Evolutionary conservation across 1,140 invertebrate genomes (phyloP), one percentile per base, ranked within the genome.

Genomic region (Cydia splendana): DNA sequence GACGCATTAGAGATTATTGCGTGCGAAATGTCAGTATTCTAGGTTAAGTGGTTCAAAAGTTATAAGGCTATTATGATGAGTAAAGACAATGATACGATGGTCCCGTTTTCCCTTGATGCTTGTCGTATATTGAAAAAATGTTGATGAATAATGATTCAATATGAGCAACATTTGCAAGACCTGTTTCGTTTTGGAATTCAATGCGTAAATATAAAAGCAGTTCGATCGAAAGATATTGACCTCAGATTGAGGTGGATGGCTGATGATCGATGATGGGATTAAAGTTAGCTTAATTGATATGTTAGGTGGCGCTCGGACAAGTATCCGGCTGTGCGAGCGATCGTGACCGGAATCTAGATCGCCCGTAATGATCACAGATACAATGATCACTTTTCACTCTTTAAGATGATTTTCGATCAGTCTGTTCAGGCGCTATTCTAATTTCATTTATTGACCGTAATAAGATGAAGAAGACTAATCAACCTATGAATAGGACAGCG

Each of bases 141-240:
- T 69, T 38, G 67, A 71, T 34, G 80, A 82, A 85, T 82, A 83
- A 82, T 79, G 78, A 80, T 82, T 80, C 73, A 81, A 80, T 74
- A 82, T 76, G 84, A 80, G 82, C 82, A 79, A 84, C 84, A 84
- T 87, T 82, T 76, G 79, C 78, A 62, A 67, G 90, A 91, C 88
- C 84, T 75, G 86, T 91, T 87, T 71, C 81, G 38, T 86, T 88
- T 86, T 87, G 88, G 45, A 90, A 88, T 88, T 88, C 85, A 85
- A 86, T 82, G 80, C 76, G 76, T 69, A 82, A 82, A 80, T 85
- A 85, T 84, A 84, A 79, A 85, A 78, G 79, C 81, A 71, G 53
- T 65, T 67, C 80, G 83, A 86, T 88, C 82, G 82, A 88, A 88
- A 91, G 88, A 91, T 93, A 91, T 90, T 91, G 90, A 93, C 89